These are phyloP conservation scores for Shargacucullia verbasci DNA, from an alignment of 2,888 invertebrate species.

Conservation along the genomic window DNA sequence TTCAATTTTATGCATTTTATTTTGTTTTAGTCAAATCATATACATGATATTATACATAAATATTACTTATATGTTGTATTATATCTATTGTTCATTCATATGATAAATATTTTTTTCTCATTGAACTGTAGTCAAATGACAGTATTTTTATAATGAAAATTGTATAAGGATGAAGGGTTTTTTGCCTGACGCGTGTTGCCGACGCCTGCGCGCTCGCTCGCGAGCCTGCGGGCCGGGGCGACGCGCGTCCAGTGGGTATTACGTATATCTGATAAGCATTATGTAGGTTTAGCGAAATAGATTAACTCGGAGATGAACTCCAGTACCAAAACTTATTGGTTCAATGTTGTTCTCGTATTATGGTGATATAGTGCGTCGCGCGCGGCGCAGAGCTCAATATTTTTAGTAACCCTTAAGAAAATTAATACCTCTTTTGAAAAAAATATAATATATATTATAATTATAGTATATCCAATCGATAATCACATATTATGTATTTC, in stretches of 20 bases:
- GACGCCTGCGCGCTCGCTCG: conserved; percentile 33
- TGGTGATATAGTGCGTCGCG: conserved; percentile 87
- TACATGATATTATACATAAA: conserved; percentile 84
- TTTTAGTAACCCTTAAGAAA: conserved; percentile 89
- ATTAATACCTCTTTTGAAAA: conserved; percentile 90
- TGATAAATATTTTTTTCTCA: conserved; percentile 85
- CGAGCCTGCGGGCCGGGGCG: conserved; percentile 38
- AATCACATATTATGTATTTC: conserved; percentile 87
- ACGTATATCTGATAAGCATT: conserved; percentile 89
- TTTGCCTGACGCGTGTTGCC: conserved; percentile 69
- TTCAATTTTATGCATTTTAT: conserved; percentile 89
- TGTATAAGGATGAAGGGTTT: conserved; percentile 86
- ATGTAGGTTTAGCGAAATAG: conserved; percentile 89
- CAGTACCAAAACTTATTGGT: conserved; percentile 89
- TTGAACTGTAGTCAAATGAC: conserved; percentile 89
- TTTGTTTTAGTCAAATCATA: conserved; percentile 88
- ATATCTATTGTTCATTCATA: conserved; percentile 85
- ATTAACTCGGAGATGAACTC: conserved; percentile 84
- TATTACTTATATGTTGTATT: conserved; percentile 80
- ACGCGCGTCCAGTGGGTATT: conserved; percentile 72
- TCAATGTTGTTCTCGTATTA: conserved; percentile 88
- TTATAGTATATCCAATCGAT: conserved; percentile 85
- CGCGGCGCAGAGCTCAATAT: conserved; percentile 88
- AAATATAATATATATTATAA: conserved; percentile 83
- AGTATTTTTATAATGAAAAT: conserved; percentile 89